Evolutionary conservation across 1,140 invertebrate genomes (phyloP).

Genomic region (Latrodectus geometricus): DNA sequence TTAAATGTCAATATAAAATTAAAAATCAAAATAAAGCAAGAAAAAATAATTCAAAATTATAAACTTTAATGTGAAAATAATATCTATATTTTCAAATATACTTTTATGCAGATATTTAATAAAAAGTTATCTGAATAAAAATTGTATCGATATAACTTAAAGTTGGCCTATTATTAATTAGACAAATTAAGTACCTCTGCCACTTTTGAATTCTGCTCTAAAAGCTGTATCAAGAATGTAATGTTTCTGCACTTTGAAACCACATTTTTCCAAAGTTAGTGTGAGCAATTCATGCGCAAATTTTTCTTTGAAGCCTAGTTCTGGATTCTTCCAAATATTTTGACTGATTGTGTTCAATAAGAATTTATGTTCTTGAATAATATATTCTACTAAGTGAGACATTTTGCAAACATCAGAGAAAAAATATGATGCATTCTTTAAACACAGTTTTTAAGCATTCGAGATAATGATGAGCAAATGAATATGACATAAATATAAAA

Average conservation of each 20-base stretch:
- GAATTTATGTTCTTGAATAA: constrained; percentile 5
- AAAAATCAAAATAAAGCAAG: too few relatives aligned
- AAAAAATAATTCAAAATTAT: background rate
- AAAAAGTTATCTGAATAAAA: background rate
- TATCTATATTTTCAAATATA: background rate
- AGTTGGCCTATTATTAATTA: background rate
- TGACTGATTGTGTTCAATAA: constrained; percentile 30
- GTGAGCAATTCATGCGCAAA: constrained; percentile 67
- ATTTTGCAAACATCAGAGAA: too few relatives aligned
- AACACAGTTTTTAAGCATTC: too few relatives aligned
- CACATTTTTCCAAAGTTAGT: constrained; percentile 65
- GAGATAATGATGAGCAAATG: too few relatives aligned
- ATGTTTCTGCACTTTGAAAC: constrained; percentile 66
- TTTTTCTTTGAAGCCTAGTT: constrained; percentile 66
- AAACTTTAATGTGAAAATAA: background rate
- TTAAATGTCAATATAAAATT: too few relatives aligned
- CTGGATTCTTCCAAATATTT: constrained; percentile 67
- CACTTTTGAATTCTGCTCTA: constrained; percentile 64
- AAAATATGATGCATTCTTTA: too few relatives aligned
- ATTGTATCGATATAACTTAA: background rate
- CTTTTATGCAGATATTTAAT: background rate
- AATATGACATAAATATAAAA: too few relatives aligned
- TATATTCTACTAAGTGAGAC: background rate
- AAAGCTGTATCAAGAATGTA: constrained; percentile 68
- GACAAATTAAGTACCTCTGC: background rate